A percentile compares a stretch with the other conserved stretches of the same genome.
Evolutionary conservation across 1,140 invertebrate species (phyloP).

Genomic region (Temnothorax longispinosus): DNA sequence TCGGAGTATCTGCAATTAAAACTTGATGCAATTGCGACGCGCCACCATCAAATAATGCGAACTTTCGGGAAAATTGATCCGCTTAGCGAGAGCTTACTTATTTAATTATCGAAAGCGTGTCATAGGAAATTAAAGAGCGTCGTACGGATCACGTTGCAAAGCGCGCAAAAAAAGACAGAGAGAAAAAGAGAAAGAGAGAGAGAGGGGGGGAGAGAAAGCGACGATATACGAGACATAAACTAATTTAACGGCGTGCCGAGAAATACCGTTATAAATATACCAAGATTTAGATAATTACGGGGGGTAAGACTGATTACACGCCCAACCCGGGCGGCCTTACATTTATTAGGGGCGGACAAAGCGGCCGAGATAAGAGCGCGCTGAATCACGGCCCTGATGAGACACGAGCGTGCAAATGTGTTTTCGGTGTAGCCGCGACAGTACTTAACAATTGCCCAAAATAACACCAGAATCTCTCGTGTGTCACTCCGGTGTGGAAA

Average conservation of each 20-base stretch:
- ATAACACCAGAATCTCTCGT: slow-evolving; percentile 67
- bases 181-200: neutral
- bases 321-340: slow-evolving; percentile 23
- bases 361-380: slow-evolving; percentile 59
- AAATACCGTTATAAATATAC: slow-evolving; percentile 27
- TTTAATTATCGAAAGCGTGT: slow-evolving; percentile 35
- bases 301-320: slow-evolving; percentile 16
- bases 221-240: neutral
- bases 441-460: slow-evolving; percentile 78
- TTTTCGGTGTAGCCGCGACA: slow-evolving; percentile 55
- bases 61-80: slow-evolving; percentile 26
- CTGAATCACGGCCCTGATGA: slow-evolving; percentile 69
- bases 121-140: slow-evolving; percentile 37
- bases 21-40: slow-evolving; percentile 25
- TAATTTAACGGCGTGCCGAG: slow-evolving; percentile 18
- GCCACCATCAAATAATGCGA: slow-evolving; percentile 18
- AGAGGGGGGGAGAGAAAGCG: no score
- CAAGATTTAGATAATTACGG: slow-evolving; percentile 48
- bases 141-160: slow-evolving; percentile 9
- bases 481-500: slow-evolving; percentile 54
- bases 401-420: slow-evolving; percentile 66
- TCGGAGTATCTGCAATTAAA: slow-evolving; percentile 30
- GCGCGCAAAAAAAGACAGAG: neutral
- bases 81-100: slow-evolving; percentile 25
- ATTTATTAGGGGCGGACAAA: slow-evolving; percentile 49